Percentiles rank a stretch among this genome's conserved stretches.
Conservation (phyloP, 2,797 vertebrate genomes). For the Chelon labrosus region DNA sequence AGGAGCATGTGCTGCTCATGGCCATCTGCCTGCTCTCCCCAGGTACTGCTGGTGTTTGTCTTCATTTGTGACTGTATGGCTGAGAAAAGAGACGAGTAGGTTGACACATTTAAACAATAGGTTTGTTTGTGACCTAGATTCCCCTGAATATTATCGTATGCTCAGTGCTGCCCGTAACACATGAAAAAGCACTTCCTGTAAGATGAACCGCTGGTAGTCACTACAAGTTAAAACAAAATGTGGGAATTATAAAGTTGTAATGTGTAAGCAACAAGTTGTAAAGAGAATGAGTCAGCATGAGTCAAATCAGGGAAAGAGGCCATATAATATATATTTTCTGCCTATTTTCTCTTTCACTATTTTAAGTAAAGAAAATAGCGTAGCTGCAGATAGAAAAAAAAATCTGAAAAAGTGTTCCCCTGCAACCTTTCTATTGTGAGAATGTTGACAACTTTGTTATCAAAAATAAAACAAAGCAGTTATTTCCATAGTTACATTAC, state of each 20-base stretch:
- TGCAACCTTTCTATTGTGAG: too few species aligned
- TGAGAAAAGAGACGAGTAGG: conserved; percentile 2
- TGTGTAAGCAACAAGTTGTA: not conserved
- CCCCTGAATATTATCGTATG: not conserved
- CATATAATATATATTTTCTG: too few species aligned
- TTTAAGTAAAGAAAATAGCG: not conserved
- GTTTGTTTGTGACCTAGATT: conserved; percentile 34
- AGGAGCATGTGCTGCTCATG: conserved; percentile 98
- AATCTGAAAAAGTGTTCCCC: too few species aligned
- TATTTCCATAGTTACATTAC: too few species aligned
- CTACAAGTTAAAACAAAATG: not conserved
- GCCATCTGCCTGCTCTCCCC: conserved; percentile 98
- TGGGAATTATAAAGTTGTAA: not conserved
- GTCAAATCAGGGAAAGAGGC: conserved; percentile 7
- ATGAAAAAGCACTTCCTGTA: conserved; percentile 18
- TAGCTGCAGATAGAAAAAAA: too few species aligned
- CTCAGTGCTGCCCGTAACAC: conserved; percentile 16
- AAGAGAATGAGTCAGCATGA: not conserved
- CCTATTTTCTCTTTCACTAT: too few species aligned
- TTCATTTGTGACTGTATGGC: not conserved
- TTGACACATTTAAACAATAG: conserved; percentile 5
- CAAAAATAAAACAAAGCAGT: too few species aligned
- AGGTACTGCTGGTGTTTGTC: conserved; percentile 72
- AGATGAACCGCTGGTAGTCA: not conserved
- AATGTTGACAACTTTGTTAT: too few species aligned